These are phyloP conservation scores for Cerastis rubricosa DNA, from an alignment of 2,888 invertebrate species.

Conservation along the genomic window DNA sequence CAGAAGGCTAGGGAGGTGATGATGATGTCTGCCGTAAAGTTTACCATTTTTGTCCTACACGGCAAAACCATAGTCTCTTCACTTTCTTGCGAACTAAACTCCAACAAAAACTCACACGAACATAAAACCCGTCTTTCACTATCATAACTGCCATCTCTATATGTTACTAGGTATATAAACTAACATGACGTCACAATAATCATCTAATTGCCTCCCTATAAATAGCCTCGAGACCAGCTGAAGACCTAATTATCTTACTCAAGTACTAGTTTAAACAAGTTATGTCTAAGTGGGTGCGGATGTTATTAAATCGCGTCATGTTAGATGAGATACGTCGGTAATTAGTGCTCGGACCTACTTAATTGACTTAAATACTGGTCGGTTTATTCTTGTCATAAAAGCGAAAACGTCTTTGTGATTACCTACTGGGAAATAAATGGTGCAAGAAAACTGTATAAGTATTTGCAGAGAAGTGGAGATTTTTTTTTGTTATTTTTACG, in stretches of 20 bases:
- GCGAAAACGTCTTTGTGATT: constrained; percentile 12
- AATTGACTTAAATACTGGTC: constrained; percentile 37
- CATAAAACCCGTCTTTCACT: not conserved
- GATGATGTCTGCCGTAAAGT: too few relatives aligned
- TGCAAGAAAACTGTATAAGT: not conserved
- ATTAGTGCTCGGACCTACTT: constrained; percentile 36
- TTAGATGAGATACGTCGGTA: constrained; percentile 36
- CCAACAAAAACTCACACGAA: not conserved
- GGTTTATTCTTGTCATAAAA: constrained; percentile 24
- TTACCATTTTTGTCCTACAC: too few relatives aligned
- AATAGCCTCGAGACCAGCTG: not conserved
- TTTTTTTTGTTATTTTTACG: not conserved
- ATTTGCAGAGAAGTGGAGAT: not conserved
- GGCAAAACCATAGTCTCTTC: not conserved
- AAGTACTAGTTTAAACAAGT: constrained; percentile 25
- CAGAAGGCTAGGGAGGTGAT: too few relatives aligned
- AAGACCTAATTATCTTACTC: constrained; percentile 33
- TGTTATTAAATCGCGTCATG: constrained; percentile 45
- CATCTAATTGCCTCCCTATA: constrained; percentile 32
- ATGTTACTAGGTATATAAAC: constrained; percentile 26
- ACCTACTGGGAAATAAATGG: not conserved
- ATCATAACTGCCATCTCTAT: constrained; percentile 21
- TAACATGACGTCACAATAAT: not conserved
- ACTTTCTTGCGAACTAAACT: not conserved
- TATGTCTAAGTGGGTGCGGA: constrained; percentile 44